Evolutionary conservation across 2,113 vertebrate species (phyloP).

Genomic region (Lophochroa leadbeateri): DNA sequence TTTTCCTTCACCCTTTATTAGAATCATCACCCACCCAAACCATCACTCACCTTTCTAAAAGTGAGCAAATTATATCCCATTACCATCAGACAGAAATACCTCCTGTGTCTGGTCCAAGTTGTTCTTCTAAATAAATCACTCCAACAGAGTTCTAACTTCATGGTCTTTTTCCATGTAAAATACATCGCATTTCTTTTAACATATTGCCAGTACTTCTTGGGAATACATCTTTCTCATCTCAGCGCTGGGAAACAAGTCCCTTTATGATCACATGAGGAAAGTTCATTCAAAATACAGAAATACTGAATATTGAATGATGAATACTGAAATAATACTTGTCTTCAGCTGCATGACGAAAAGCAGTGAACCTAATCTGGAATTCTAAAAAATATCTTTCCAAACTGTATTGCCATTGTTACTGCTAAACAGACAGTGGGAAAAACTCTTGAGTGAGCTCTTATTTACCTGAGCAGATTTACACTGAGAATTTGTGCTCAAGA

Average conservation of each 20-base stretch:
- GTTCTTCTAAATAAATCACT: conserved; percentile 36
- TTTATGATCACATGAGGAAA: conserved; percentile 48
- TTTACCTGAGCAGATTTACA: neutral
- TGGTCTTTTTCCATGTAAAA: conserved; percentile 29
- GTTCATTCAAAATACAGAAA: conserved; percentile 41
- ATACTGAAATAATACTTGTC: conserved; percentile 31
- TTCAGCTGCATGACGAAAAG: conserved; percentile 3
- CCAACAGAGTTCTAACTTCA: neutral
- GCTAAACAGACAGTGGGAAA: neutral
- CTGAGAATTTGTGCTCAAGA: neutral
- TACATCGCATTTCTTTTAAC: conserved; percentile 30
- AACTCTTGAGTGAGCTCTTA: neutral
- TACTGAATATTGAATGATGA: conserved; percentile 38
- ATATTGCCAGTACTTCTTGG: neutral
- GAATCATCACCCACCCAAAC: neutral
- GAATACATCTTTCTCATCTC: neutral
- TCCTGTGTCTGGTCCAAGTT: neutral
- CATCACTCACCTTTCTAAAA: neutral
- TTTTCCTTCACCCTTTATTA: neutral
- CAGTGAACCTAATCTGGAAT: conserved; percentile 29
- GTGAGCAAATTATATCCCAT: neutral
- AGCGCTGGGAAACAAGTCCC: neutral
- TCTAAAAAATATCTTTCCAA: conserved; percentile 2
- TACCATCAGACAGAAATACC: neutral
- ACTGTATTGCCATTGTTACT: conserved; percentile 8